These are phyloP conservation scores for Octomys mimax DNA, from an alignment of 2,797 vertebrate genomes.

Conservation along the genomic window DNA sequence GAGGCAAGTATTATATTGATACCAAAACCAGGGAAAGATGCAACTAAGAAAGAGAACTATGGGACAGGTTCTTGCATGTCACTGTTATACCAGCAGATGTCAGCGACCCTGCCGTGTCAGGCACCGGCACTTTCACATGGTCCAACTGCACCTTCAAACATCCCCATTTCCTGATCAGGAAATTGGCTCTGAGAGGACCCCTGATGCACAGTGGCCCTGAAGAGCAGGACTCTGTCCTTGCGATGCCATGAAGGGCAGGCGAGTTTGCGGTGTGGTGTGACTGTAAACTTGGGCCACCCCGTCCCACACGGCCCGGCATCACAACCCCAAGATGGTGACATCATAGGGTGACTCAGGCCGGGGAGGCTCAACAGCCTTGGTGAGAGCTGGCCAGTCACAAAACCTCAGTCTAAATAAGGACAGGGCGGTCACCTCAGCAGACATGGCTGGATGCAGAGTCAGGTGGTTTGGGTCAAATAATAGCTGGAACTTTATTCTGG, in stretches of 20 bases:
- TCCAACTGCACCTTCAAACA: background rate
- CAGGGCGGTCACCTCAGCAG: conserved; percentile 63
- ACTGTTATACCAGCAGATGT: background rate
- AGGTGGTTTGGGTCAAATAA: conserved; percentile 75
- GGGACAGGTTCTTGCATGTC: too few species aligned
- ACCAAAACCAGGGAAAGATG: too few species aligned
- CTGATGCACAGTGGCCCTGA: background rate
- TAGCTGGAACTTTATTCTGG: conserved; percentile 80
- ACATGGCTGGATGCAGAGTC: conserved; percentile 69
- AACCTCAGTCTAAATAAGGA: conserved; percentile 85
- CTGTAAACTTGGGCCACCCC: background rate
- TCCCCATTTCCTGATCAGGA: background rate
- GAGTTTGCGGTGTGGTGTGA: background rate
- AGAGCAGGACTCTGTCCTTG: background rate
- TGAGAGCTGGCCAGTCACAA: conserved; percentile 15
- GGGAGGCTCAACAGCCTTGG: conserved; percentile 66
- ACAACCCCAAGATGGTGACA: conserved; percentile 64
- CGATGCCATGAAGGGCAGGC: too few species aligned
- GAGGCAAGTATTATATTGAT: too few species aligned
- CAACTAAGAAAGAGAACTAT: too few species aligned
- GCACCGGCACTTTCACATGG: background rate
- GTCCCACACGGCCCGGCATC: conserved; percentile 43
- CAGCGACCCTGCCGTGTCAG: background rate
- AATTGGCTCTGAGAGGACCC: background rate
- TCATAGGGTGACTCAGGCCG: conserved; percentile 77